A percentile compares a stretch with the other conserved stretches of the same genome.
Conservation (phyloP, 2,797 vertebrate genomes). For the Enteromius radiatus region DNA sequence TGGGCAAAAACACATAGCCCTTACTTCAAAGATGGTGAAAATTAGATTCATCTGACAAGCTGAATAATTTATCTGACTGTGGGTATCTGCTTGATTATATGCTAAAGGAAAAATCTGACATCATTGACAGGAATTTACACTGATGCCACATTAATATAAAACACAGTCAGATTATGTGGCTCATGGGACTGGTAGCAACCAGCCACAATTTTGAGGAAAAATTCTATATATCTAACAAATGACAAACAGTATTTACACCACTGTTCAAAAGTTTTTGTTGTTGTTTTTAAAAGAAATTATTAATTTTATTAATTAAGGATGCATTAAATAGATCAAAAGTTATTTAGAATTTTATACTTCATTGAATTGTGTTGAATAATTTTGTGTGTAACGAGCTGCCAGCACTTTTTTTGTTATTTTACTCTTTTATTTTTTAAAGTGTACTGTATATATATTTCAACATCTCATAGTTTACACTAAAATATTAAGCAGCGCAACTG, state of each 20-base stretch:
- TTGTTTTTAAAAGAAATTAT: too few relatives aligned
- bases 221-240: conserved; percentile 38
- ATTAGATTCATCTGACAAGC: conserved; percentile 34
- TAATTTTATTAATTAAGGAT: too few relatives aligned
- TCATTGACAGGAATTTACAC: conserved; percentile 14
- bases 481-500: neutral
- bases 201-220: conserved; percentile 6
- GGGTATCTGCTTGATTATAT: conserved; percentile 10
- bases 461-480: neutral
- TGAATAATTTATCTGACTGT: conserved; percentile 45
- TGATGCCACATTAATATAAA: conserved; percentile 3
- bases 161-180: conserved; percentile 19
- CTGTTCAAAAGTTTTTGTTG: too few relatives aligned
- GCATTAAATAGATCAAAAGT: too few relatives aligned
- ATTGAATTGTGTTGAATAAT: too few relatives aligned
- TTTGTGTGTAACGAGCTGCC: too few relatives aligned
- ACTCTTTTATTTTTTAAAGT: too few relatives aligned
- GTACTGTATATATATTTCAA: too few relatives aligned
- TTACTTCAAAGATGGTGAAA: conserved; percentile 40
- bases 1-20: neutral
- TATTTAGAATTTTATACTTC: too few relatives aligned
- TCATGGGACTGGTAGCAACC: conserved; percentile 13
- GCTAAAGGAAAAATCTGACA: neutral
- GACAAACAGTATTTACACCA: too few relatives aligned
- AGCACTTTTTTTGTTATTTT: too few relatives aligned